phyloP scores from a whole-genome alignment of 1,140 invertebrate genomes.

The Hypothenemus hampei region DNA sequence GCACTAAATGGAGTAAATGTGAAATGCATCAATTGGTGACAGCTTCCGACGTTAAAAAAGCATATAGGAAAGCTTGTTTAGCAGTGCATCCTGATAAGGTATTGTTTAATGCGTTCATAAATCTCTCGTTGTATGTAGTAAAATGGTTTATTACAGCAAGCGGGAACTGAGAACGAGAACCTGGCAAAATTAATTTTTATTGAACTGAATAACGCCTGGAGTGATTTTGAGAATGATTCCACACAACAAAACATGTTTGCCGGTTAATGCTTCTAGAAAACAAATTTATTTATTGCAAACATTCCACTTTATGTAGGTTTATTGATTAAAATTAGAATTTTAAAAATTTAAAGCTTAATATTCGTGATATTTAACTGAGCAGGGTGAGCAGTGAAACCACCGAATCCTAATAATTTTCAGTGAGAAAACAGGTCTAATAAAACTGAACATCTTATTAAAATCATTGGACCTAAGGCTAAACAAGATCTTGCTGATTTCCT shows the following conservation, averaged over 20 bases:
- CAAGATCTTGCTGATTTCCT: no score
- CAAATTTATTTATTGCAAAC: neutral
- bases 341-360: no score
- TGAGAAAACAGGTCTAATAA: no score
- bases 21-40: conserved; percentile 93
- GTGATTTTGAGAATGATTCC: conserved; percentile 90
- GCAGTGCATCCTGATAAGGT: conserved; percentile 99
- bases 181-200: conserved; percentile 97
- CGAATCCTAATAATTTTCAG: no score
- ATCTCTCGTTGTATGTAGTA: neutral
- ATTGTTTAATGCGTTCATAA: conserved; percentile 19
- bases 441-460: no score
- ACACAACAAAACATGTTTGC: conserved; percentile 78
- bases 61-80: conserved; percentile 91
- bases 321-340: no score
- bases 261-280: conserved; percentile 45
- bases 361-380: no score
- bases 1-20: conserved; percentile 85
- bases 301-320: conserved; percentile 21
- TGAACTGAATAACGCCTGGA: conserved; percentile 98
- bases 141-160: conserved; percentile 63
- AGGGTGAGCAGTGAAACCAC: no score
- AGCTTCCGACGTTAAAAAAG: conserved; percentile 89
- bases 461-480: no score
- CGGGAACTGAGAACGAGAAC: conserved; percentile 81